Conservation (phyloP, 1,140 invertebrate genomes). For the Atopsyche davidsoni region DNA sequence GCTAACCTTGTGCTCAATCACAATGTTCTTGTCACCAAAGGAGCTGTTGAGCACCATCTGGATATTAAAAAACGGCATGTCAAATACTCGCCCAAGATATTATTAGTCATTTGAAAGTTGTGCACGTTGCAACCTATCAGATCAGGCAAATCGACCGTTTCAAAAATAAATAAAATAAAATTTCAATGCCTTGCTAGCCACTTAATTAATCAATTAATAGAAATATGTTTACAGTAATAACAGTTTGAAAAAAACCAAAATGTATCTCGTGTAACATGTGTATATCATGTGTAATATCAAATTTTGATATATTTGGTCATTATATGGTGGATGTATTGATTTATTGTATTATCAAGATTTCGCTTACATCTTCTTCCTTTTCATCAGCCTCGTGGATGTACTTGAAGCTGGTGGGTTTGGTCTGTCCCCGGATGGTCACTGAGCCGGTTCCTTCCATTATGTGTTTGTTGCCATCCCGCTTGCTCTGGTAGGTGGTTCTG, state of each 20-base stretch:
- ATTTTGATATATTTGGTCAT: too few species aligned
- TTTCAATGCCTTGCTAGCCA: too few species aligned
- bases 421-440: constrained; percentile 58
- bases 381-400: constrained; percentile 63
- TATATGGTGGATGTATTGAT: too few species aligned
- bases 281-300: too few species aligned
- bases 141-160: too few species aligned
- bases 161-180: not conserved
- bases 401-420: constrained; percentile 64
- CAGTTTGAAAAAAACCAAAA: constrained; percentile 3
- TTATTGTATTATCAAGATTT: too few species aligned
- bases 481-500: constrained; percentile 60
- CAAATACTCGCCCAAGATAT: too few species aligned
- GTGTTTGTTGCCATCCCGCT: constrained; percentile 62
- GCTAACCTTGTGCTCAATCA: constrained; percentile 61
- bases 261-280: too few species aligned
- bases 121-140: too few species aligned
- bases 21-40: constrained; percentile 48
- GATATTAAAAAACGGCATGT: constrained; percentile 13
- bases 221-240: not conserved
- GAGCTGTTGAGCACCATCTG: constrained; percentile 48
- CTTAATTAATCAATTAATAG: too few species aligned
- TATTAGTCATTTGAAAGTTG: too few species aligned
- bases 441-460: constrained; percentile 65
- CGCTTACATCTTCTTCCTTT: too few species aligned